Evolutionary conservation across 2,888 invertebrate species (phyloP).

Genomic region (Chaitophorus viminalis): DNA sequence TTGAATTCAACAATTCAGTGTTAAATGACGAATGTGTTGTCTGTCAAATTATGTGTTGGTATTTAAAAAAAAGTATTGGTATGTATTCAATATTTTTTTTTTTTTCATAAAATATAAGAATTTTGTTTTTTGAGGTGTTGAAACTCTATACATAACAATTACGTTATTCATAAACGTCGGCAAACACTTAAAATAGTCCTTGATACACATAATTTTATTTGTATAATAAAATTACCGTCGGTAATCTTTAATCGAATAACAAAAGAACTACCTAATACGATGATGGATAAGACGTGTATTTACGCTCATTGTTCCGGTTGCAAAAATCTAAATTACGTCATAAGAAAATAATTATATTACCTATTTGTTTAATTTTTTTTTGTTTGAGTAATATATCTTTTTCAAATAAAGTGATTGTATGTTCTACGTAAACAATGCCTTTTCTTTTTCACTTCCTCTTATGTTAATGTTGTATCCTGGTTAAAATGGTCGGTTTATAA

Average conservation of each 20-base stretch:
- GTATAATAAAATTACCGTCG: conserved; percentile 42
- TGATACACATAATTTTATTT: conserved; percentile 46
- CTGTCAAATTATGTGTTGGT: background rate
- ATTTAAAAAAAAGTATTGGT: background rate
- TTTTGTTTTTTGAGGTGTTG: conserved; percentile 11
- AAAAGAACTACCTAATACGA: conserved; percentile 40
- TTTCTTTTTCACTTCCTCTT: conserved; percentile 49
- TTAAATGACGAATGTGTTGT: background rate
- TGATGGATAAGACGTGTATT: conserved; percentile 45
- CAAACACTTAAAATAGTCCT: conserved; percentile 14
- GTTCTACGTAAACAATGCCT: conserved; percentile 10
- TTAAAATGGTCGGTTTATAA: background rate
- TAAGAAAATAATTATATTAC: conserved; percentile 30
- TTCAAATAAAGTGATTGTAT: conserved; percentile 4
- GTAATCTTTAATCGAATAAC: conserved; percentile 46
- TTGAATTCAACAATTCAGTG: background rate
- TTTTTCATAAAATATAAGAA: background rate
- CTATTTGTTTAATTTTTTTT: conserved; percentile 36
- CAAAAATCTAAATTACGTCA: conserved; percentile 42
- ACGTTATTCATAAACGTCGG: conserved; percentile 40
- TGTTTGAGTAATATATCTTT: conserved; percentile 7
- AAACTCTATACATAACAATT: conserved; percentile 18
- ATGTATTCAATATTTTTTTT: background rate
- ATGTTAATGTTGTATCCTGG: background rate
- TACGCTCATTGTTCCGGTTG: conserved; percentile 45